A percentile compares a stretch with the other conserved stretches of the same genome.
phyloP scores from a whole-genome alignment of 1,140 invertebrate genomes.

The Caerostris darwini region DNA sequence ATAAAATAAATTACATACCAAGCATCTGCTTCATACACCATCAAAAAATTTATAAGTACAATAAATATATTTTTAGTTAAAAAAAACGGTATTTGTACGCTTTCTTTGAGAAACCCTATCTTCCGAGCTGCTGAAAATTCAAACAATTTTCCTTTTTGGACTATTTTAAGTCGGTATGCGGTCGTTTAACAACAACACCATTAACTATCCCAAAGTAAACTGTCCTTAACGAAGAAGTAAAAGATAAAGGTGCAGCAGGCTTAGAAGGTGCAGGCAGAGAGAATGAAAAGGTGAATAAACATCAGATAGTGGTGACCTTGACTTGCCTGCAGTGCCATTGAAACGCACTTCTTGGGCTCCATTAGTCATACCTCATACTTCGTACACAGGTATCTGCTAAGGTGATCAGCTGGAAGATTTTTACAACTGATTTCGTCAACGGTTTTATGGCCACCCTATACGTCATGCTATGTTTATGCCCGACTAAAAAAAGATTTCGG shows the following conservation, averaged over 20 bases:
- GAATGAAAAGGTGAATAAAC: conserved; percentile 23
- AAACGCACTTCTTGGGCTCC: not conserved
- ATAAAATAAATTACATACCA: too few species aligned
- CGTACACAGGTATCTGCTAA: not conserved
- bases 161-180: too few species aligned
- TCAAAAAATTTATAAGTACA: too few species aligned
- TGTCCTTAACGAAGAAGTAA: not conserved
- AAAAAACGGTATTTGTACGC: too few species aligned
- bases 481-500: too few species aligned
- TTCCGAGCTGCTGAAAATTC: too few species aligned
- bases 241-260: not conserved
- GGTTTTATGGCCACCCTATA: not conserved
- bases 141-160: too few species aligned
- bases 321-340: conserved; percentile 22
- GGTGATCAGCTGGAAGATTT: not conserved
- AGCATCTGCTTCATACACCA: too few species aligned
- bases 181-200: not conserved
- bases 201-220: not conserved
- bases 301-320: conserved; percentile 23
- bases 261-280: not conserved
- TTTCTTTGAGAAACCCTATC: too few species aligned
- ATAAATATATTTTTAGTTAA: too few species aligned
- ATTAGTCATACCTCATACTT: not conserved
- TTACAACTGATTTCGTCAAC: not conserved
- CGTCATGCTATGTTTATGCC: too few species aligned